These are phyloP conservation scores for Cichlasoma orientale DNA, from an alignment of 2,797 vertebrate species.

Conservation along the genomic window DNA sequence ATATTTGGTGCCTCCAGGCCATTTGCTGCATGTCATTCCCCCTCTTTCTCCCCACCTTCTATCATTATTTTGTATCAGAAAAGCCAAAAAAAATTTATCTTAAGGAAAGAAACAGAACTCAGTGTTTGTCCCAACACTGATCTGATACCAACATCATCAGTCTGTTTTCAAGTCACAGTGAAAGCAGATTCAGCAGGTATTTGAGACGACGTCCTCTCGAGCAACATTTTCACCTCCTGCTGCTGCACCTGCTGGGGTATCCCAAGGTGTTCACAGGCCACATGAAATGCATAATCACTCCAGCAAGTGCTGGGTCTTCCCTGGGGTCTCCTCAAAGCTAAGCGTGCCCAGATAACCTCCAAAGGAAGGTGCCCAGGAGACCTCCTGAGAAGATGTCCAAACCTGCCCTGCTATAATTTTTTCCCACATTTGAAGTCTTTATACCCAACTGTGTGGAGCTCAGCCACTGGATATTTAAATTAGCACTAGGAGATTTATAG, in stretches of 20 bases:
- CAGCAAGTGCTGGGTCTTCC: not conserved
- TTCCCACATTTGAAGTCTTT: not conserved
- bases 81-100: not conserved
- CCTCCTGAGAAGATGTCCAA: not conserved
- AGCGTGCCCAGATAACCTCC: not conserved
- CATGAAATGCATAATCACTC: not conserved
- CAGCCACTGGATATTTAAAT: not conserved
- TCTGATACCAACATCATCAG: too few relatives aligned
- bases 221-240: not conserved
- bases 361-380: not conserved
- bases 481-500: not conserved
- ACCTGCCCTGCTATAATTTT: too few relatives aligned
- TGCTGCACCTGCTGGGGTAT: not conserved
- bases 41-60: not conserved
- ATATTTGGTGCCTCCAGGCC: not conserved
- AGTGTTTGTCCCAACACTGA: too few relatives aligned
- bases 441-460: not conserved
- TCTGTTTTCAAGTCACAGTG: too few relatives aligned
- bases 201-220: not conserved
- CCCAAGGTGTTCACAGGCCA: not conserved
- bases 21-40: not conserved
- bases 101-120: not conserved
- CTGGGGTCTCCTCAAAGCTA: not conserved
- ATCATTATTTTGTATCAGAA: not conserved
- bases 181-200: too few relatives aligned